phyloP scores from a whole-genome alignment of 1,140 invertebrate species.

The Bombus pascuorum region DNA sequence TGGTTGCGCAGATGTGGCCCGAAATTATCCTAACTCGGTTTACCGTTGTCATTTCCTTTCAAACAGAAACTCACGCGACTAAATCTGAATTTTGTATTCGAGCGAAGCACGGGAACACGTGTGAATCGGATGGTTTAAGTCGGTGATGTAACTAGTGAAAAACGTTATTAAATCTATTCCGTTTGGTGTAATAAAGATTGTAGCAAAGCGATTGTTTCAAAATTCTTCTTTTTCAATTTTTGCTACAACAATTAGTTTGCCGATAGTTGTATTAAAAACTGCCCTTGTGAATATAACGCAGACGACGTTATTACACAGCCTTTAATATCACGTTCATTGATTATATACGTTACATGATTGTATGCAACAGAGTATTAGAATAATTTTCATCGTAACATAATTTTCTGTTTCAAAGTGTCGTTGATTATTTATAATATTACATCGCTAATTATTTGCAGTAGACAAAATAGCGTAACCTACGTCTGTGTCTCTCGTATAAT shows the following conservation, averaged over 20 bases:
- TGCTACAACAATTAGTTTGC: not conserved
- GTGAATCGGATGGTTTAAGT: too few relatives aligned
- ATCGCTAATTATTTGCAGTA: not conserved
- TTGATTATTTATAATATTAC: not conserved
- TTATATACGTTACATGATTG: not conserved
- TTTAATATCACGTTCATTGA: not conserved
- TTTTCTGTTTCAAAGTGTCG: not conserved
- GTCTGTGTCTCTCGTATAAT: not conserved
- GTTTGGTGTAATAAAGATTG: too few relatives aligned
- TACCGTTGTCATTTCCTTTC: not conserved
- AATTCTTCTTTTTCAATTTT: not conserved
- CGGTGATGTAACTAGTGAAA: too few relatives aligned
- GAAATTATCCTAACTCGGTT: constrained; percentile 21
- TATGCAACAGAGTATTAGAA: not conserved
- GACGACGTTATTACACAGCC: not conserved
- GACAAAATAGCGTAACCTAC: not conserved
- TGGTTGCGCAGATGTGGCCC: constrained; percentile 11
- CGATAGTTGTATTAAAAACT: not conserved
- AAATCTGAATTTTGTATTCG: not conserved
- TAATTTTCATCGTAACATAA: not conserved
- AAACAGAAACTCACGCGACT: not conserved
- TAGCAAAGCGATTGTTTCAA: not conserved
- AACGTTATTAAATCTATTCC: too few relatives aligned
- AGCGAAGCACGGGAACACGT: too few relatives aligned
- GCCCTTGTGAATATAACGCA: too few relatives aligned